A percentile compares a stretch with the other conserved stretches of the same genome.
Conservation (phyloP, 2,797 vertebrate genomes). For the Scolopax bukidnonensis region DNA sequence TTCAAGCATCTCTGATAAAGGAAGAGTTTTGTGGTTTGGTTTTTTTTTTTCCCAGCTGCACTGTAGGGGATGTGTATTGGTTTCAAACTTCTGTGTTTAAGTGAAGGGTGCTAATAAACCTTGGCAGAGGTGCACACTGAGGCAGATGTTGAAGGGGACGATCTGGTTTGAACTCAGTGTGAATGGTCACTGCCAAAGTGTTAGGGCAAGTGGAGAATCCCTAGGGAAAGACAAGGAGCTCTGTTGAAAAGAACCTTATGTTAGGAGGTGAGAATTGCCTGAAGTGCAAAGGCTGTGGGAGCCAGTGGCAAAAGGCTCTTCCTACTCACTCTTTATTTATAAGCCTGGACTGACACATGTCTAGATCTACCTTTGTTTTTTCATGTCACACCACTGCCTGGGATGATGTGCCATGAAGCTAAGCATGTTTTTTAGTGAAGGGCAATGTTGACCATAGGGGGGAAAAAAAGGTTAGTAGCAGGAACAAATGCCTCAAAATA, state of each 20-base stretch:
- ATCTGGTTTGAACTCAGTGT: not conserved
- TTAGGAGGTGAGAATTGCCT: not conserved
- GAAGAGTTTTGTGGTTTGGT: not conserved
- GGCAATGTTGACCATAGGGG: not conserved
- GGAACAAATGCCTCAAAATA: not conserved
- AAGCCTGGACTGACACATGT: fast-evolving
- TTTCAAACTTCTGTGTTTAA: not conserved
- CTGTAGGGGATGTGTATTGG: not conserved
- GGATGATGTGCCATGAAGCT: not conserved
- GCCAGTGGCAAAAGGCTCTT: not conserved
- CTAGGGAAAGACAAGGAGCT: not conserved
- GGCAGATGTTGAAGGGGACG: not conserved
- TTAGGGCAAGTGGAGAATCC: not conserved
- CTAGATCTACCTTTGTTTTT: not conserved
- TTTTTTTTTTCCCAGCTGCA: not conserved
- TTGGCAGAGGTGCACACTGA: not conserved
- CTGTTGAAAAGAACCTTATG: not conserved
- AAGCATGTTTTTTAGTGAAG: not conserved
- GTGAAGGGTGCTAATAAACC: not conserved
- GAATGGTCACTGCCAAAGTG: not conserved
- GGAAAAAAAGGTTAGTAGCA: not conserved
- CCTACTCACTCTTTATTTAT: not conserved
- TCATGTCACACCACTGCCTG: not conserved
- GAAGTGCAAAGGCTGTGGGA: not conserved
- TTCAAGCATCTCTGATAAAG: not conserved